Percentiles rank a stretch among this genome's conserved stretches.
These are phyloP conservation scores for Aelia acuminata DNA, from an alignment of 2,888 invertebrate species.

Conservation along the genomic window DNA sequence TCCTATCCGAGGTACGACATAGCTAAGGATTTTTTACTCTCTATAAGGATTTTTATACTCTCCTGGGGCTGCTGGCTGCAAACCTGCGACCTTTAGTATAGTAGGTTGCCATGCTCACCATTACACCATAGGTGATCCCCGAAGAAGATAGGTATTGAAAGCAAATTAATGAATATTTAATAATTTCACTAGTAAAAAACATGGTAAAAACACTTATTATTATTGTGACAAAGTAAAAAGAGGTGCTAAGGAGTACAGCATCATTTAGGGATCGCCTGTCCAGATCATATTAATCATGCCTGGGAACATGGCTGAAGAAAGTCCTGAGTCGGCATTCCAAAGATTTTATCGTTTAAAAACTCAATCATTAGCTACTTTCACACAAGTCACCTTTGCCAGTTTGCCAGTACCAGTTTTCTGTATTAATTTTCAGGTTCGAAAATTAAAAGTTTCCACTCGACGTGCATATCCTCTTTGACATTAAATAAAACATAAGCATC, in stretches of 20 bases:
- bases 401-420: constrained; percentile 31
- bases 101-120: no score
- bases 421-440: background rate
- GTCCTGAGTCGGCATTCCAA: constrained; percentile 9
- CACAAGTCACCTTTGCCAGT: constrained; percentile 39
- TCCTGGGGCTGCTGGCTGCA: no score
- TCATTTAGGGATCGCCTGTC: background rate
- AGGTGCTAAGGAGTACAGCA: background rate
- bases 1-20: no score
- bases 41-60: no score
- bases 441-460: background rate
- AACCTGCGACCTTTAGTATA: no score
- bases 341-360: constrained; percentile 39
- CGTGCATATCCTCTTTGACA: background rate
- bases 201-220: background rate
- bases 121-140: no score
- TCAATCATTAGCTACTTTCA: constrained; percentile 38
- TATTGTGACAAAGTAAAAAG: background rate
- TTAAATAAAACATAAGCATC: no score
- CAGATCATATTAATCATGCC: background rate
- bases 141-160: no score
- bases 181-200: no score
- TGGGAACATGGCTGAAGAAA: constrained; percentile 27
- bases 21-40: no score
- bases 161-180: no score